Percentiles rank a stretch among this genome's conserved stretches.
phyloP scores from a whole-genome alignment of 1,140 invertebrate species.

The Bombus pascuorum region DNA sequence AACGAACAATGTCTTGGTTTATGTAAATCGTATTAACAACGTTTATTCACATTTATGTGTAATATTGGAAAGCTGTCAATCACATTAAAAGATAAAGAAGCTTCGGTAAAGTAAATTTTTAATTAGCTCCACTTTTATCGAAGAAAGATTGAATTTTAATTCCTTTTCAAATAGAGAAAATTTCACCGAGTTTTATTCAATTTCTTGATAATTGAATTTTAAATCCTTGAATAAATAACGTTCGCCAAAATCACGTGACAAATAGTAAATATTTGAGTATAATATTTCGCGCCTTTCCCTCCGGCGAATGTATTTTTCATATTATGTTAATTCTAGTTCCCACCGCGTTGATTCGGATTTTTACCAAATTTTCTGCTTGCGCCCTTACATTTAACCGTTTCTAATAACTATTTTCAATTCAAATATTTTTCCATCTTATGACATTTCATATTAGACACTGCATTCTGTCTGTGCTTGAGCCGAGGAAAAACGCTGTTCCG shows the following conservation, averaged over 20 bases:
- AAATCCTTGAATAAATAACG: not conserved
- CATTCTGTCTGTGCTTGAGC: not conserved
- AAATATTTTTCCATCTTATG: not conserved
- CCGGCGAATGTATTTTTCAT: conserved; percentile 4
- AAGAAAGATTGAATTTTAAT: not conserved
- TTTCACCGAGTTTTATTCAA: not conserved
- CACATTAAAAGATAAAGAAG: not conserved
- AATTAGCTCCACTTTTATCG: not conserved
- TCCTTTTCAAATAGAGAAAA: not conserved
- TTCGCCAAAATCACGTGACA: not conserved
- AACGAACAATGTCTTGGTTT: not conserved
- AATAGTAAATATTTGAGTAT: not conserved
- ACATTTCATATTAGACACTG: not conserved
- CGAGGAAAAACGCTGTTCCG: too few species aligned
- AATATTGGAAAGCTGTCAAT: not conserved
- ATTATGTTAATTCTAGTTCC: conserved; percentile 3
- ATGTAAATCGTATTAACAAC: not conserved
- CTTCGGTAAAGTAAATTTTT: not conserved
- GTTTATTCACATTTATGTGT: not conserved
- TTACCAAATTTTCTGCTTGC: not conserved
- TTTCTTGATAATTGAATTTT: not conserved
- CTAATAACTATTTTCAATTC: not conserved
- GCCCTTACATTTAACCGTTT: not conserved
- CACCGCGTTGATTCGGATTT: not conserved
- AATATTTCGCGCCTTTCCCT: not conserved